These are phyloP conservation scores for Campoplex capitator DNA, from an alignment of 2,888 invertebrate genomes.

Conservation along the genomic window DNA sequence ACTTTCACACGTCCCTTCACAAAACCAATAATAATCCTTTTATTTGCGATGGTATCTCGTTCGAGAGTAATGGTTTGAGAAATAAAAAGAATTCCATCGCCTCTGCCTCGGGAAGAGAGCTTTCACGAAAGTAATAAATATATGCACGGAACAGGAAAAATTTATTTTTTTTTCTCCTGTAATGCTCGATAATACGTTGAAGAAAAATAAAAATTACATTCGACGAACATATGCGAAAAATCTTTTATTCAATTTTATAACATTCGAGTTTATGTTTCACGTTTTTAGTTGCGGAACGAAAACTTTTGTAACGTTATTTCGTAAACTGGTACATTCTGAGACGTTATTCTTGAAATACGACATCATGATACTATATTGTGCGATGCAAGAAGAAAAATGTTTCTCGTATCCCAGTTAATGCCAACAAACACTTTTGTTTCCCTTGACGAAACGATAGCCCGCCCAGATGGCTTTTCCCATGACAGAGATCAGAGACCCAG, in stretches of 20 bases:
- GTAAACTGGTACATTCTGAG: neutral
- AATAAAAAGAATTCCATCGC: slow-evolving; percentile 1
- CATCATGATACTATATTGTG: neutral
- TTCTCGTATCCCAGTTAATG: neutral
- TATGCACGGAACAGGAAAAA: neutral
- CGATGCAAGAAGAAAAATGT: neutral
- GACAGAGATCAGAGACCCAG: too few species aligned
- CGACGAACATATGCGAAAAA: neutral
- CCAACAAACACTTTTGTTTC: neutral
- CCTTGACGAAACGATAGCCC: neutral
- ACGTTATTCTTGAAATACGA: neutral
- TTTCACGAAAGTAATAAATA: neutral
- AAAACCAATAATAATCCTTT: slow-evolving; percentile 26
- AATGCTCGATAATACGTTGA: neutral
- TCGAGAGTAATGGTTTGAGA: neutral
- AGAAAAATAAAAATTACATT: neutral
- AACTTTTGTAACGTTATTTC: neutral
- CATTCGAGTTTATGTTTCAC: neutral
- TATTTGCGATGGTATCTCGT: slow-evolving; percentile 21
- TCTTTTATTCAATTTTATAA: neutral
- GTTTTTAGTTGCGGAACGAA: too few species aligned
- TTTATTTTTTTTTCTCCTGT: neutral
- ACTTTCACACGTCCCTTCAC: slow-evolving; percentile 12
- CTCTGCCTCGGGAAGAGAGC: neutral
- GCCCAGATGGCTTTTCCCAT: slow-evolving; percentile 2